A percentile compares a stretch with the other conserved stretches of the same genome.
phyloP scores from a whole-genome alignment of 1,140 invertebrate genomes.

The Drosophila ficusphila region DNA sequence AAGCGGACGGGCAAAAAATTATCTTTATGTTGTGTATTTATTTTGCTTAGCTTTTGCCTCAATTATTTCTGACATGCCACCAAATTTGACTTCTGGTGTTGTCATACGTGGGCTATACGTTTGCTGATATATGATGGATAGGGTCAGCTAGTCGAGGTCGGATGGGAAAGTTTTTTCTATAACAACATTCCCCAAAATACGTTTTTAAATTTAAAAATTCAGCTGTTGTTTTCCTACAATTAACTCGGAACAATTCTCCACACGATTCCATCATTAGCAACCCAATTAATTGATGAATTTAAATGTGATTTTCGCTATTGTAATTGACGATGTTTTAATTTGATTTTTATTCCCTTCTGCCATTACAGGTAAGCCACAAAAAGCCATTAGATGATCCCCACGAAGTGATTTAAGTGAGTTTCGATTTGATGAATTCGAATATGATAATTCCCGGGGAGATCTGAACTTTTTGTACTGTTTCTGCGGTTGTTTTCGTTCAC shows the following conservation, averaged over 20 bases:
- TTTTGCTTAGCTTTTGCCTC: conserved; percentile 21
- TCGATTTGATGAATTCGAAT: conserved; percentile 10
- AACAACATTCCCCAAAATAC: not conserved
- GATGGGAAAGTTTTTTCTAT: not conserved
- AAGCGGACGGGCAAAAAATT: conserved; percentile 17
- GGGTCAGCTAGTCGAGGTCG: conserved; percentile 15
- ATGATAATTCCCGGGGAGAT: conserved; percentile 23
- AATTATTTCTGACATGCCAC: conserved; percentile 46
- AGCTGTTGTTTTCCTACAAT: not conserved
- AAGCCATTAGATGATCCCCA: not conserved
- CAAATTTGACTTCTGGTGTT: conserved; percentile 25
- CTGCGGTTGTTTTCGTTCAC: conserved; percentile 8
- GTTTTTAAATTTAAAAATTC: not conserved
- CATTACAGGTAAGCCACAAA: conserved; percentile 27
- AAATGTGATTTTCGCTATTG: not conserved
- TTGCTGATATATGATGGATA: conserved; percentile 12
- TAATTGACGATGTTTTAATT: conserved; percentile 9
- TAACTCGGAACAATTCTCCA: not conserved
- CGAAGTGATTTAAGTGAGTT: conserved; percentile 12
- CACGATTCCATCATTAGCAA: conserved; percentile 5
- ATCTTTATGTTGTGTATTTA: conserved; percentile 36
- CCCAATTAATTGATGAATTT: conserved; percentile 5
- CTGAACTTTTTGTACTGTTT: conserved; percentile 17
- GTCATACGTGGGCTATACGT: conserved; percentile 7
- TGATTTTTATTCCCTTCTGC: not conserved